Percentiles rank a stretch among this genome's conserved stretches.
phyloP scores from a whole-genome alignment of 2,888 invertebrate species.

The Latheticus oryzae region DNA sequence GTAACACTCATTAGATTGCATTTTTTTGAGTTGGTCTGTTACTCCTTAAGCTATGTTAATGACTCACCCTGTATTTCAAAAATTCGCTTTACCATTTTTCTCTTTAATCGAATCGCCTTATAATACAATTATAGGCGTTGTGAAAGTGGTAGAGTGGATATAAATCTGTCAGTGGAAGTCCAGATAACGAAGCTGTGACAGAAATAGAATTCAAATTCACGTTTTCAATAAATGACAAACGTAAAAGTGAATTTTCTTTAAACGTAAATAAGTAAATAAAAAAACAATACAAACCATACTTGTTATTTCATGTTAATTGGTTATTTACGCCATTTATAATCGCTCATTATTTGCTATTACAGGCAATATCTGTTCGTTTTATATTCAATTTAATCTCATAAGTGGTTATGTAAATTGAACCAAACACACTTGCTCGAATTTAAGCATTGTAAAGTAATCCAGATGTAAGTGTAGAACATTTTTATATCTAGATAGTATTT shows the following conservation, averaged over 20 bases:
- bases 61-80: too few species aligned
- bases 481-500: conserved; percentile 26
- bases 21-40: too few species aligned
- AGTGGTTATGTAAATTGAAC: conserved; percentile 33
- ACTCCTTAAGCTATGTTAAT: too few species aligned
- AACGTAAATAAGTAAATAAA: background rate
- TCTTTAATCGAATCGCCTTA: conserved; percentile 19
- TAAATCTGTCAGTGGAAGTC: conserved; percentile 30
- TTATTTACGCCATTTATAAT: conserved; percentile 20
- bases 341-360: conserved; percentile 14
- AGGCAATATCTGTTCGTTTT: conserved; percentile 30
- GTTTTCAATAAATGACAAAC: conserved; percentile 13
- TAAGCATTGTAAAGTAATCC: conserved; percentile 25
- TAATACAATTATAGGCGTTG: conserved; percentile 30
- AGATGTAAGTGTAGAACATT: conserved; percentile 27
- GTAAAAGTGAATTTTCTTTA: conserved; percentile 4
- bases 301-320: conserved; percentile 14
- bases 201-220: conserved; percentile 27
- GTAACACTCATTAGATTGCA: too few species aligned
- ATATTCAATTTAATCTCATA: conserved; percentile 32
- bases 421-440: conserved; percentile 27
- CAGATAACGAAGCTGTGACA: conserved; percentile 31
- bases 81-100: conserved; percentile 9
- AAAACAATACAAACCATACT: too few species aligned
- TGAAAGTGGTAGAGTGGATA: conserved; percentile 25